Base-by-base conservation (phyloP, 2,113 vertebrate species). In the Anthoscopus minutus region DNA sequence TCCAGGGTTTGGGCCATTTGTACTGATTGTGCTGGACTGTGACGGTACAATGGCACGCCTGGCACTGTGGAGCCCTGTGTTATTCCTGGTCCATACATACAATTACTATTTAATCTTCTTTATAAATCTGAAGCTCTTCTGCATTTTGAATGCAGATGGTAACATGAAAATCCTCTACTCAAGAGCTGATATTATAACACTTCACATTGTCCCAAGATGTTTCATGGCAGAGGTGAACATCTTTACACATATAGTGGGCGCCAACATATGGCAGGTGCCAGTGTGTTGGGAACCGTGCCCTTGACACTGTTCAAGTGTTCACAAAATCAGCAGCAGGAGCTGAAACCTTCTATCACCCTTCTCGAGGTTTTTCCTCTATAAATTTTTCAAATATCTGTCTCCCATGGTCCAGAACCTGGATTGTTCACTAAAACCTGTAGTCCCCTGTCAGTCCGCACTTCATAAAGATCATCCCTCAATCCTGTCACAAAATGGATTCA, bases 211-310 rank as follows among this genome's bases (percentile, higher is more conserved):
- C 95, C 92, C 95, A 88, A 94, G 76, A 81, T 92, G 60, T 70
- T 95, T 90, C 76, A 81, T 96, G 76, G 88, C 91, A 96, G 91
- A 94, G 95, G 96, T 96, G 86, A 95, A 33, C 90, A 90, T 92
- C 86, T 94, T 95, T 70, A 58, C 82, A 94, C 71, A 38, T 92
- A 62, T 28, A 77, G 25, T 64, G 92, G 13, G 88, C 23, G 67
- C 58, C 71, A 93, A 77, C 86, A 93, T 92, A 93, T 88, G 90
- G 71, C 76, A 92, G 40, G 53, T 81, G 82, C 70, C 90, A 83
- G 50, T 61, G 58, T 72, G 58, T 42, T 95, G 82, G 88, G 94
- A 96, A 88, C 71, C 0, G 21, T 92, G 86, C 90, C 82, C 88
- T 86, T 93, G 85, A 94, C 88, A 86, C 90, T 86, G 33, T 37